Evolutionary conservation across 2,888 invertebrate genomes (phyloP), one percentile per base, ranked within the genome.

Genomic region (Elgonia sp.): DNA sequence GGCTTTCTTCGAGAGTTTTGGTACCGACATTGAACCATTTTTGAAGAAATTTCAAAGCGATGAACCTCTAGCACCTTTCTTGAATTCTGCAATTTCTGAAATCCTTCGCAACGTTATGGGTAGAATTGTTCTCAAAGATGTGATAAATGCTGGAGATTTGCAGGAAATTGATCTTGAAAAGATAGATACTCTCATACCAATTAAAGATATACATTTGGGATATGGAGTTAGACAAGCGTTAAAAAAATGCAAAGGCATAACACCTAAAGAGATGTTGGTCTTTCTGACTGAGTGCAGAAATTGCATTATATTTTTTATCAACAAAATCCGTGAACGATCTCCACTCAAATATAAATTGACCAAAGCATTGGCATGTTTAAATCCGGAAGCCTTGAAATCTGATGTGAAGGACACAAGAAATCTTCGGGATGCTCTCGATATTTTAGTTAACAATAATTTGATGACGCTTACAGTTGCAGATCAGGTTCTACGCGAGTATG

Each of bases 141-240:
- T 20, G 10, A 14, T 63, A 7, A 42, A 67, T 67, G 10, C 10
- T 8, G 12, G 2, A 42, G 20, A 67, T 18, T 20, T 67, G 8
- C 42, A 67, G 12, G 18, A 67, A 42, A 10, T 67, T 18, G 67
- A 67, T 29, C 12, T 46, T 42, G 46, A 42, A n/a, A 67, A 67
- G 18, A 67, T 9, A 42, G 67, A 67, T 12, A 67, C 42, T 42
- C 20, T 67, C 18, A 42, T 67, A 4, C 67, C 42, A 18, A 42
- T 91, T n/a, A 90, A 92, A 86, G 91, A 90, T 81, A 81, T 57
- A 16, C 39, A 57, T 50, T 85, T 89, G 12, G 86, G 67, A n/a
- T 39, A 65, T 65, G 63, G 40, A 16, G 55, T 65, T 3, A 39
- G 42, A 42, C 69, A 62, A 46, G 79, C 77, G 4, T 7, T 79